Evolutionary conservation across 2,113 vertebrate genomes (phyloP).

Genomic region (Lampris incognitus): DNA sequence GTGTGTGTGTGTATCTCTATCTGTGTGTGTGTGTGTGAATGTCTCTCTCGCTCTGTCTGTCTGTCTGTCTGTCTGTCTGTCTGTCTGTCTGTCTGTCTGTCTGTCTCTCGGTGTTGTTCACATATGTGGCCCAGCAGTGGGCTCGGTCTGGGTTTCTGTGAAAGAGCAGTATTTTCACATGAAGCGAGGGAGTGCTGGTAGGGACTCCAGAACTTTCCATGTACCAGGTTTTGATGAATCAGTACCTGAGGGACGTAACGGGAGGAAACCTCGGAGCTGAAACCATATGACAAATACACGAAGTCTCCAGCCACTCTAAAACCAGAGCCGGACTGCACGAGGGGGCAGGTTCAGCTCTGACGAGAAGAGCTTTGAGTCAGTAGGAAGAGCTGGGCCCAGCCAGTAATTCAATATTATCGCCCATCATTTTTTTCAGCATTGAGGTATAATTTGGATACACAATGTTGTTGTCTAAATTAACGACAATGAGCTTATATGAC

Average conservation of each 20-base stretch:
- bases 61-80: too few species aligned
- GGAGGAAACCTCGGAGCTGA: slow-evolving; percentile 51
- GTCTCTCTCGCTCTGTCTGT: too few species aligned
- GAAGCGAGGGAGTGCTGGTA: slow-evolving; percentile 48
- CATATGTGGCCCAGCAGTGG: slow-evolving; percentile 55
- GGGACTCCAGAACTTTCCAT: slow-evolving; percentile 48
- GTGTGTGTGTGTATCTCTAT: too few species aligned
- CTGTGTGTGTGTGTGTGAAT: too few species aligned
- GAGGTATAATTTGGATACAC: too few species aligned
- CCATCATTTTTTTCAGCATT: too few species aligned
- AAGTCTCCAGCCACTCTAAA: slow-evolving; percentile 18
- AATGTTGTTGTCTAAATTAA: too few species aligned
- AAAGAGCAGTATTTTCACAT: slow-evolving; percentile 54
- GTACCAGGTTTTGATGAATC: slow-evolving; percentile 68
- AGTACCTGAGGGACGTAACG: slow-evolving; percentile 49
- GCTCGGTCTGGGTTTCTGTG: slow-evolving; percentile 72
- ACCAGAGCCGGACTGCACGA: neutral
- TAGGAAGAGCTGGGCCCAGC: slow-evolving; percentile 3
- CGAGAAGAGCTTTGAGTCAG: slow-evolving; percentile 48
- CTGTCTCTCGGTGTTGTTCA: slow-evolving; percentile 32
- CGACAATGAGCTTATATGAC: too few species aligned
- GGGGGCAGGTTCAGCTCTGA: slow-evolving; percentile 28
- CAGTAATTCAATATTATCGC: too few species aligned
- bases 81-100: neutral
- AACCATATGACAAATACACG: slow-evolving; percentile 54